phyloP scores from a whole-genome alignment of 23 tunicate species.

The Styela plicata region DNA sequence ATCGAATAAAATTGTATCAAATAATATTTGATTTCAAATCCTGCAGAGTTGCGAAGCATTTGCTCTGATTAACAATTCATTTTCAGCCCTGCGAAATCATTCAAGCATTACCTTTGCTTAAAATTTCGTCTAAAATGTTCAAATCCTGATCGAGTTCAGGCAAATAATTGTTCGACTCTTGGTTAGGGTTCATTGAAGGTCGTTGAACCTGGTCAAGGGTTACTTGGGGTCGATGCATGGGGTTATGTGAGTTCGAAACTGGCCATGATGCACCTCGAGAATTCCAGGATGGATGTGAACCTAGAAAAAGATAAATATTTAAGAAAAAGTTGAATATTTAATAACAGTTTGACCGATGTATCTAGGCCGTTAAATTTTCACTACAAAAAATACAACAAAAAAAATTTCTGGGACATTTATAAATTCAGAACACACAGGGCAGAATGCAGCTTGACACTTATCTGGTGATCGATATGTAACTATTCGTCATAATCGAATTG shows the following conservation, averaged over 20 bases:
- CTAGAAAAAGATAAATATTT: no score
- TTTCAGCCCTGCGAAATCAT: not conserved
- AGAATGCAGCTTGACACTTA: no score
- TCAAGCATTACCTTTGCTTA: not conserved
- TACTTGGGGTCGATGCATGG: slow-evolving; percentile 31
- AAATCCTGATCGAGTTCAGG: not conserved
- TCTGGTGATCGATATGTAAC: no score
- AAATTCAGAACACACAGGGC: no score
- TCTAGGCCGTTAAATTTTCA: no score
- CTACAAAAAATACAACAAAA: no score
- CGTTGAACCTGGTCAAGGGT: slow-evolving; percentile 24
- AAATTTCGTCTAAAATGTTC: not conserved
- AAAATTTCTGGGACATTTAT: no score
- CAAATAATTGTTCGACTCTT: not conserved
- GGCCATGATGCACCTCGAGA: slow-evolving; percentile 3
- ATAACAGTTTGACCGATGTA: no score
- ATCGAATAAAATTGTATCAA: no score
- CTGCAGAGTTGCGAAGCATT: not conserved
- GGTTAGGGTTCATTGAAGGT: slow-evolving; percentile 10
- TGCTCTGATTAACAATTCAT: not conserved
- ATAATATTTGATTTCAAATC: no score
- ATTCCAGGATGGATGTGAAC: not conserved
- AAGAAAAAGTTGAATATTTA: no score
- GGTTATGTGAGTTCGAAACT: not conserved
- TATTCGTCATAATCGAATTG: no score